Percentiles rank a stretch among this genome's conserved stretches.
These are phyloP conservation scores for Sceliomorpha sp. DNA, from an alignment of 2,888 invertebrate species.

Conservation along the genomic window DNA sequence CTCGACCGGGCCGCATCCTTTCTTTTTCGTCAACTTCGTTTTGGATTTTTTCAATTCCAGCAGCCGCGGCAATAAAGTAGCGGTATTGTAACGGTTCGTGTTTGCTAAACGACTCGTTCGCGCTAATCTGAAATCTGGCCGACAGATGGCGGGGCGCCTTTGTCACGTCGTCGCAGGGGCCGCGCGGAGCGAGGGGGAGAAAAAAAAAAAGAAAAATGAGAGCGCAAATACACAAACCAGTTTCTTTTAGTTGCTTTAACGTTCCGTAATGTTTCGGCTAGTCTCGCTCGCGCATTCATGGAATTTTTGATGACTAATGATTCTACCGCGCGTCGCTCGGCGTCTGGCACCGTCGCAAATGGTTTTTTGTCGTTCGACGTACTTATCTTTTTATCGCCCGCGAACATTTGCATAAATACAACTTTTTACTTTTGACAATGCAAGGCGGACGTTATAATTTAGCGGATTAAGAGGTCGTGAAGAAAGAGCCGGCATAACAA, in stretches of 20 bases:
- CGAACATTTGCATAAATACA: constrained; percentile 24
- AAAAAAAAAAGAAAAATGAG: too few species aligned
- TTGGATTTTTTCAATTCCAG: too few species aligned
- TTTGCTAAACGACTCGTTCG: not conserved
- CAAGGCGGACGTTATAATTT: too few species aligned
- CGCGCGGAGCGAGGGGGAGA: too few species aligned
- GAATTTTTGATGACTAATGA: constrained; percentile 43
- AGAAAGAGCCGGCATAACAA: too few species aligned
- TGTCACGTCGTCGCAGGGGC: too few species aligned
- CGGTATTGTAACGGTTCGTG: not conserved
- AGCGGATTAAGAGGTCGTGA: too few species aligned
- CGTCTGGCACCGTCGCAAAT: not conserved
- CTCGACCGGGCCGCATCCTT: not conserved
- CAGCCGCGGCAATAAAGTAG: too few species aligned
- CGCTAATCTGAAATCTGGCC: constrained; percentile 2
- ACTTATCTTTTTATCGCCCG: too few species aligned
- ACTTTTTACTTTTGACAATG: not conserved
- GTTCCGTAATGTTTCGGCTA: not conserved
- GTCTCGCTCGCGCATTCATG: constrained; percentile 38
- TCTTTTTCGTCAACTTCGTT: not conserved
- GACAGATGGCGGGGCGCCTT: too few species aligned
- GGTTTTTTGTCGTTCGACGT: not conserved
- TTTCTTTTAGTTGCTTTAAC: constrained; percentile 3
- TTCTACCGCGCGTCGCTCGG: not conserved
- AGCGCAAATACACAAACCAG: constrained; percentile 1